Evolutionary conservation across 2,888 invertebrate genomes (phyloP).

Genomic region (Yponomeuta malinellus): DNA sequence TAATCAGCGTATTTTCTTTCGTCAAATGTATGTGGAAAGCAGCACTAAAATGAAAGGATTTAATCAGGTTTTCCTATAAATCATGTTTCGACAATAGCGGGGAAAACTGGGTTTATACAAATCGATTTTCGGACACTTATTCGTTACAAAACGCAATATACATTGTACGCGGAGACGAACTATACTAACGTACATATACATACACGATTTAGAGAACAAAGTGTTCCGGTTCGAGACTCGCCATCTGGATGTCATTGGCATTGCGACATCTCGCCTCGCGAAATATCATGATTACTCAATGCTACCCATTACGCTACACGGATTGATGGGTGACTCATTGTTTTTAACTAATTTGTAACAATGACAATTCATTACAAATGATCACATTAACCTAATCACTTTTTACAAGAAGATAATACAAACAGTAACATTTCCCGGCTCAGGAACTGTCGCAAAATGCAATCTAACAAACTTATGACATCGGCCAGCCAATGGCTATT

Average conservation of each 20-base stretch:
- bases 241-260: not conserved
- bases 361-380: not conserved
- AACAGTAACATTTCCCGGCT: not conserved
- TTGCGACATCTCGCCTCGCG: not conserved
- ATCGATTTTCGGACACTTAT: no score
- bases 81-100: no score
- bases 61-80: no score
- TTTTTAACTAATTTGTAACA: not conserved
- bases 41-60: no score
- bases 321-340: not conserved
- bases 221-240: not conserved
- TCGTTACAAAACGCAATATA: not conserved
- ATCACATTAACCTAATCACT: not conserved
- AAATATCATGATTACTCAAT: not conserved
- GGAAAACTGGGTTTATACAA: no score
- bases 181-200: not conserved
- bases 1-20: not conserved
- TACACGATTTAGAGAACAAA: not conserved
- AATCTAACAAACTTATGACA: slow-evolving; percentile 3
- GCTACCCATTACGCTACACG: not conserved
- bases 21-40: no score
- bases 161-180: not conserved
- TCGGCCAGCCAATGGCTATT: not conserved
- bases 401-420: not conserved
- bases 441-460: not conserved